A percentile compares a stretch with the other conserved stretches of the same genome.
Evolutionary conservation across 2,113 vertebrate species (phyloP).

Genomic region (Colaptes auratus): DNA sequence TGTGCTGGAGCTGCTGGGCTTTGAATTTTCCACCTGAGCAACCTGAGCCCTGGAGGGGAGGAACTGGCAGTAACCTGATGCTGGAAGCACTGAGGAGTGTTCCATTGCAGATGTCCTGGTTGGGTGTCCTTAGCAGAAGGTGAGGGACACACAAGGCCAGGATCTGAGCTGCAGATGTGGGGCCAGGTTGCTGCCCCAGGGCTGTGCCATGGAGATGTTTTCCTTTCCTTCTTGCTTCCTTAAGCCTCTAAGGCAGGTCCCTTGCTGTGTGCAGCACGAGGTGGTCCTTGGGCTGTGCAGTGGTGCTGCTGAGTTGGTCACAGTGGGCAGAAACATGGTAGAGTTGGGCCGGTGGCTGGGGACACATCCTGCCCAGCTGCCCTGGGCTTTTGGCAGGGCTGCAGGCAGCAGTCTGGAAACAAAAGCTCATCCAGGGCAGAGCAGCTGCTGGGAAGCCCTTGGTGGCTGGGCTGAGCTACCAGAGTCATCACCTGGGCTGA

Average conservation of each 20-base stretch:
- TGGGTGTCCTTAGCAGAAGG: fast-evolving
- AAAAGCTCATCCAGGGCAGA: not conserved
- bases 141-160: fast-evolving
- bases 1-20: not conserved
- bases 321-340: not conserved
- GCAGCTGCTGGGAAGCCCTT: not conserved
- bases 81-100: fast-evolving
- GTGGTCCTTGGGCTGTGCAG: not conserved
- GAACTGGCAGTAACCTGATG: not conserved
- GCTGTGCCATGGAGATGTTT: fast-evolving
- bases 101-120: fast-evolving
- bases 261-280: not conserved
- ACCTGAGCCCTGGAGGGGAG: not conserved
- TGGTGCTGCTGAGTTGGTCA: not conserved
- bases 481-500: not conserved
- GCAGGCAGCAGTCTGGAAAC: not conserved
- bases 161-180: fast-evolving
- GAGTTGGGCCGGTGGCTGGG: not conserved
- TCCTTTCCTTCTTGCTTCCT: fast-evolving
- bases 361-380: not conserved
- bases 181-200: fast-evolving
- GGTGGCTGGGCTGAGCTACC: not conserved
- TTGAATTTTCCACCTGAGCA: not conserved
- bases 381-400: not conserved
- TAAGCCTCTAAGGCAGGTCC: fast-evolving